These are phyloP conservation scores for Buphagus erythrorhynchus DNA, from an alignment of 2,797 vertebrate genomes.

Conservation along the genomic window DNA sequence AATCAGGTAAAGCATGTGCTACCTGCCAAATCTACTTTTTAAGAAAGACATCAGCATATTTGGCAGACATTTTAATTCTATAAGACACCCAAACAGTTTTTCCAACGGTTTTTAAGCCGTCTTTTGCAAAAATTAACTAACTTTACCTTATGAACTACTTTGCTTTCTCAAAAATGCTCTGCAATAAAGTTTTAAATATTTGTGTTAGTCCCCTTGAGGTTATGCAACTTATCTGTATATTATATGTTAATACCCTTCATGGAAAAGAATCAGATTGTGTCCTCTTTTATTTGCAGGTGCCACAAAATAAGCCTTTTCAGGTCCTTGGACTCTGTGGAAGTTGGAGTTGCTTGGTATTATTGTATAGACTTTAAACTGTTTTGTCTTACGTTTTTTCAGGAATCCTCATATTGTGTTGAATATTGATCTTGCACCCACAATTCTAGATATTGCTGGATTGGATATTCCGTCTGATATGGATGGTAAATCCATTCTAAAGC, in stretches of 20 bases:
- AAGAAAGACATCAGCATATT: neutral
- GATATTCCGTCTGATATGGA: slow-evolving; percentile 95
- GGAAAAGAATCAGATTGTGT: neutral
- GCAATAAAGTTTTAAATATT: neutral
- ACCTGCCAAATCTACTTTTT: neutral
- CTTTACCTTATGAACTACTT: neutral
- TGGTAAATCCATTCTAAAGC: slow-evolving; percentile 90
- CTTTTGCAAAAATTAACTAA: neutral
- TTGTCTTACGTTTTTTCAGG: slow-evolving; percentile 69
- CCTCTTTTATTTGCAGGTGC: neutral
- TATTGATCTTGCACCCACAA: slow-evolving; percentile 95
- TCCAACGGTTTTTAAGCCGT: neutral
- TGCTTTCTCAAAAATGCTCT: neutral
- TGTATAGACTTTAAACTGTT: neutral
- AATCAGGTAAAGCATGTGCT: neutral
- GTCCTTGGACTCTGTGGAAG: neutral
- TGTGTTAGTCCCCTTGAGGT: neutral
- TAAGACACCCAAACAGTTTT: neutral
- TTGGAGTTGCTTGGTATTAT: neutral
- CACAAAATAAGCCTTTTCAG: neutral
- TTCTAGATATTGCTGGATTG: slow-evolving; percentile 94
- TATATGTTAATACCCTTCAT: neutral
- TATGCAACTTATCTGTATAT: neutral
- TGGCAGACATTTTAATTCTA: neutral
- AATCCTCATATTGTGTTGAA: slow-evolving; percentile 95